Percentiles rank a stretch among this genome's conserved stretches.
Conservation (phyloP, 2,797 vertebrate species). For the Amphiprion clarkii region DNA sequence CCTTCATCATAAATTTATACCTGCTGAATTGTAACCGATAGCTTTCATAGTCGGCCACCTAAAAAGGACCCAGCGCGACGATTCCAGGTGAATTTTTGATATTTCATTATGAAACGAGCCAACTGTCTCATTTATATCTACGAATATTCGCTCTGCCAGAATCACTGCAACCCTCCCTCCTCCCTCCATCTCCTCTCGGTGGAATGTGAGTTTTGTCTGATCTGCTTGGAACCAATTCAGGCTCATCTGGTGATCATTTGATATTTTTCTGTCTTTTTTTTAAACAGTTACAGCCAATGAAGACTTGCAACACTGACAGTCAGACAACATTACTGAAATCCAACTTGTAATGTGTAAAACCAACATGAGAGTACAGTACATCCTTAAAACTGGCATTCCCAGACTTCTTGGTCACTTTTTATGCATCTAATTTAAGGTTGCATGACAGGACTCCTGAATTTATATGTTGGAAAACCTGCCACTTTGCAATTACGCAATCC, state of each 20-base stretch:
- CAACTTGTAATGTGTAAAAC: too few species aligned
- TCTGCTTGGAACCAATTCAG: slow-evolving; percentile 35
- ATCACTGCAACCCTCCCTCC: slow-evolving; percentile 21
- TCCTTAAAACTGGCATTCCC: too few species aligned
- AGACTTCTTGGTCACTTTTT: too few species aligned
- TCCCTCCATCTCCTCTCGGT: slow-evolving; percentile 19
- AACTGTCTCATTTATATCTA: slow-evolving; percentile 57
- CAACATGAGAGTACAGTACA: too few species aligned
- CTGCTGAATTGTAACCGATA: slow-evolving; percentile 66
- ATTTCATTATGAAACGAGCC: slow-evolving; percentile 62
- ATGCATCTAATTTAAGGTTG: slow-evolving; percentile 17
- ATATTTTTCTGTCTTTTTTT: slow-evolving; percentile 41
- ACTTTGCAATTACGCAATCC: slow-evolving; percentile 35
- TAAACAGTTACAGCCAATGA: slow-evolving; percentile 39
- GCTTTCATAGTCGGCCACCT: slow-evolving; percentile 56
- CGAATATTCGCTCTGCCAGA: slow-evolving; percentile 49
- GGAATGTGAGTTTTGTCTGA: slow-evolving; percentile 43
- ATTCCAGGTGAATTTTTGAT: slow-evolving; percentile 61
- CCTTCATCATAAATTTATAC: slow-evolving; percentile 56
- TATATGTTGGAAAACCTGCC: slow-evolving; percentile 33
- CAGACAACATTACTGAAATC: slow-evolving; percentile 29
- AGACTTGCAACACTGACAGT: slow-evolving; percentile 47
- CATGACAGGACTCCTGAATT: not conserved
- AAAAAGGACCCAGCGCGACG: slow-evolving; percentile 52
- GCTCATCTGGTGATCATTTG: slow-evolving; percentile 39